Percentiles rank a stretch among this genome's conserved stretches.
Conservation (phyloP, 1,140 invertebrate genomes). For the Drosophila subobscura region DNA sequence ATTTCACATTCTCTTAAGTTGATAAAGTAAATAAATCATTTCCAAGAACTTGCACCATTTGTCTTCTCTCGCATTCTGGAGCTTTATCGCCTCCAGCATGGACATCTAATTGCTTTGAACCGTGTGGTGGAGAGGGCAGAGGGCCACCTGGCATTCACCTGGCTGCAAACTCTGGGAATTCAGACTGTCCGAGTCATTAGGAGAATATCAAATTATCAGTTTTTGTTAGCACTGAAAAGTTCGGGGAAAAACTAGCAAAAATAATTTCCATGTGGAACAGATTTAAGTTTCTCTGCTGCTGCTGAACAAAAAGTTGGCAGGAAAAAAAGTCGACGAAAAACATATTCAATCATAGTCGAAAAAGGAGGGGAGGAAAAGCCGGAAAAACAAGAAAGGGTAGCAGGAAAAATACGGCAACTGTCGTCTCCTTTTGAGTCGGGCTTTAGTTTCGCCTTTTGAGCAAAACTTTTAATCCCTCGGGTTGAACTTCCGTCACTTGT, state of each 20-base stretch:
- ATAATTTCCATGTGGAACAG: constrained; percentile 45
- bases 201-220: constrained; percentile 39
- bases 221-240: constrained; percentile 25
- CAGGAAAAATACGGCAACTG: constrained; percentile 58
- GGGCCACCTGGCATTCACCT: constrained; percentile 21
- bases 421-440: constrained; percentile 42
- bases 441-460: constrained; percentile 55
- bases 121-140: background rate
- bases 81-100: constrained; percentile 12
- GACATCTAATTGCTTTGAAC: constrained; percentile 33
- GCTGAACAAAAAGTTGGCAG: constrained; percentile 3
- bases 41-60: constrained; percentile 20
- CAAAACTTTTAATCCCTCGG: constrained; percentile 73
- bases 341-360: constrained; percentile 12
- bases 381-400: background rate
- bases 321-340: constrained; percentile 4
- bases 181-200: constrained; percentile 23
- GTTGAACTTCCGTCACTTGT: constrained; percentile 56
- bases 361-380: constrained; percentile 9
- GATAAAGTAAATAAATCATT: constrained; percentile 16
- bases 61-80: constrained; percentile 1
- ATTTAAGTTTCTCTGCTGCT: constrained; percentile 18
- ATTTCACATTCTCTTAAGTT: background rate
- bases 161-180: constrained; percentile 6
- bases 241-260: constrained; percentile 24